Conservation (phyloP, 2,797 vertebrate genomes). For the Hemibagrus guttatus region DNA sequence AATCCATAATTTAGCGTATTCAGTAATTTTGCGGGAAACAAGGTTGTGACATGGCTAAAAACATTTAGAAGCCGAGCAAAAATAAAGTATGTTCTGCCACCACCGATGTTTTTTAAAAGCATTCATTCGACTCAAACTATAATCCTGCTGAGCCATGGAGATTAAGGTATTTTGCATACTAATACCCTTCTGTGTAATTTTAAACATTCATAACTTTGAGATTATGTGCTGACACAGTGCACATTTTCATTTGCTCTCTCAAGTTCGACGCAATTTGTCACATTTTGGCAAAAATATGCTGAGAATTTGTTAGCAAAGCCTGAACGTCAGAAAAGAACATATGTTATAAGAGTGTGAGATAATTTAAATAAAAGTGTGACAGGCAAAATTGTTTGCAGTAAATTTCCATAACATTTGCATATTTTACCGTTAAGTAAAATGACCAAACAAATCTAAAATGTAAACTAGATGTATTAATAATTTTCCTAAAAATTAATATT, state of each 20-base stretch:
- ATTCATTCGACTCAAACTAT: constrained; percentile 60
- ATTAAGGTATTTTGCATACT: constrained; percentile 62
- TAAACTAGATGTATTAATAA: background rate
- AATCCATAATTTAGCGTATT: constrained; percentile 42
- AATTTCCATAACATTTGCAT: background rate
- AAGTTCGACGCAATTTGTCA: constrained; percentile 6
- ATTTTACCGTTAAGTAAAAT: background rate
- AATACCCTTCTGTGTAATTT: constrained; percentile 61
- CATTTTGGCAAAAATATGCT: background rate
- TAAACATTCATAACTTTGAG: constrained; percentile 61
- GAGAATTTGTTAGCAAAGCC: background rate
- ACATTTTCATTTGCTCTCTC: constrained; percentile 14
- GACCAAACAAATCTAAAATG: background rate
- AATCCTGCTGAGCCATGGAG: constrained; percentile 60
- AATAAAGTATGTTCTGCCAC: constrained; percentile 59
- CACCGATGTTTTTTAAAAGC: constrained; percentile 51
- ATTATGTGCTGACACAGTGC: constrained; percentile 59
- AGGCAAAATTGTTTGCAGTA: background rate
- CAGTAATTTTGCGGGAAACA: constrained; percentile 44
- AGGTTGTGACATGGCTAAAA: constrained; percentile 41
- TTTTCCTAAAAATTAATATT: background rate
- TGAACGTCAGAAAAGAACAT: background rate
- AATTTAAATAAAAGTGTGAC: background rate
- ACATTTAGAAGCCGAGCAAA: constrained; percentile 43
- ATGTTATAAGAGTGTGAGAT: background rate